Percentiles rank a stretch among this genome's conserved stretches.
phyloP scores from a whole-genome alignment of 2,113 vertebrate species.

The Polypterus senegalus region DNA sequence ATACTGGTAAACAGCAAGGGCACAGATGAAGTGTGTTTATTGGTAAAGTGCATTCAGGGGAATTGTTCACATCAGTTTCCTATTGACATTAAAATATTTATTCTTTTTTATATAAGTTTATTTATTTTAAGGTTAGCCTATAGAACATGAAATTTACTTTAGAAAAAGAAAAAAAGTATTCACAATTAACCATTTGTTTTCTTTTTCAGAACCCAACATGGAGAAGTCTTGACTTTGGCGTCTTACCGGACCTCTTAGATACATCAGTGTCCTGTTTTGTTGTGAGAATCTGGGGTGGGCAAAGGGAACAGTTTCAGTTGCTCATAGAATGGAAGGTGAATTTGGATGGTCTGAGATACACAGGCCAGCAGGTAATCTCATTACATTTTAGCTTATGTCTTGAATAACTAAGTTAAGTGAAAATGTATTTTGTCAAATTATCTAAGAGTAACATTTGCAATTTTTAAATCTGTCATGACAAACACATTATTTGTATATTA shows the following conservation, averaged over 20 bases:
- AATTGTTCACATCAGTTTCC: too few relatives aligned
- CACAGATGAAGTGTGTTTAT: too few relatives aligned
- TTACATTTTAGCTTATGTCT: neutral
- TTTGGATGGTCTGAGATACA: constrained; percentile 82
- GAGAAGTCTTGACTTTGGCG: constrained; percentile 88
- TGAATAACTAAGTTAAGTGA: neutral
- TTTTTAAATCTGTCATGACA: too few relatives aligned
- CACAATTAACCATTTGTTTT: constrained; percentile 16
- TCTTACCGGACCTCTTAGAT: constrained; percentile 86
- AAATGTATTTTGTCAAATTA: neutral
- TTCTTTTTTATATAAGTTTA: neutral
- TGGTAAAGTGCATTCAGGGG: too few relatives aligned
- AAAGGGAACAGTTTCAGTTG: constrained; percentile 66
- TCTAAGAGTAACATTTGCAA: too few relatives aligned
- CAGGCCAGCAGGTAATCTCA: constrained; percentile 80
- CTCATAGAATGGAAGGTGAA: constrained; percentile 95
- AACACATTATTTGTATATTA: too few relatives aligned
- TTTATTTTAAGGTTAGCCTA: neutral
- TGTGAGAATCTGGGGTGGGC: constrained; percentile 92
- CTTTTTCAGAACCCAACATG: constrained; percentile 82
- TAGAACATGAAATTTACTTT: neutral
- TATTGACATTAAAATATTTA: too few relatives aligned
- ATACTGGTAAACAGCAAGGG: too few relatives aligned
- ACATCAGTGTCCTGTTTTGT: constrained; percentile 88
- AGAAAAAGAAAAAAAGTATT: too few relatives aligned